A percentile compares a stretch with the other conserved stretches of the same genome.
phyloP scores from a whole-genome alignment of 2,797 vertebrate species.

The Sebastes iracundus region DNA sequence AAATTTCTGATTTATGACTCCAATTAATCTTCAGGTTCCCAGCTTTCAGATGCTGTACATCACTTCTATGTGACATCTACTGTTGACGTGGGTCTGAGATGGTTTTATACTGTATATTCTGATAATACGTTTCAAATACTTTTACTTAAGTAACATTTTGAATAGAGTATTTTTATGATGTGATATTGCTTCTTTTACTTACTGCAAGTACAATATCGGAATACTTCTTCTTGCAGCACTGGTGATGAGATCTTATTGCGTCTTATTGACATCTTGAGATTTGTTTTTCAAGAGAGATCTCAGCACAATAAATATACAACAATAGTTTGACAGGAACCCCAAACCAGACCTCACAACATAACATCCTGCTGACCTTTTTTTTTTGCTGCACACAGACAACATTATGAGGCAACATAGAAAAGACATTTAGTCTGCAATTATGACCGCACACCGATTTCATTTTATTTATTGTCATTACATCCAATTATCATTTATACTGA shows the following conservation, averaged over 20 bases:
- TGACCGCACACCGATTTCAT: background rate
- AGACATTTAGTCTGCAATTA: background rate
- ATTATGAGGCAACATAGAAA: background rate
- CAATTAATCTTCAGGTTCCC: no score
- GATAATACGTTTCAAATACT: background rate
- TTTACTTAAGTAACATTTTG: background rate
- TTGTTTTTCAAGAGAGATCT: background rate
- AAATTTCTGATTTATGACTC: no score
- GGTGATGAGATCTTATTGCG: background rate
- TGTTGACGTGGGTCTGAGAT: no score
- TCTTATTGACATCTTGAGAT: background rate
- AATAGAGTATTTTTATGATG: background rate
- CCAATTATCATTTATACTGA: background rate
- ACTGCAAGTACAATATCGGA: background rate
- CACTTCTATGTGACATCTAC: no score
- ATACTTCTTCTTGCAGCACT: background rate
- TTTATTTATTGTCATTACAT: background rate
- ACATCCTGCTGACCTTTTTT: constrained; percentile 46
- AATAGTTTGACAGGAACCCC: background rate
- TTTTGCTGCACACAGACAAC: background rate
- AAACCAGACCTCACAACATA: background rate
- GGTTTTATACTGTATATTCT: background rate
- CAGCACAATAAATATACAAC: background rate
- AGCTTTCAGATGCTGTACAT: no score
- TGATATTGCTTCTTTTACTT: background rate